Percentiles rank a stretch among this genome's conserved stretches.
These are phyloP conservation scores for Teinopalpus imperialis DNA, from an alignment of 2,888 invertebrate species.

Conservation along the genomic window DNA sequence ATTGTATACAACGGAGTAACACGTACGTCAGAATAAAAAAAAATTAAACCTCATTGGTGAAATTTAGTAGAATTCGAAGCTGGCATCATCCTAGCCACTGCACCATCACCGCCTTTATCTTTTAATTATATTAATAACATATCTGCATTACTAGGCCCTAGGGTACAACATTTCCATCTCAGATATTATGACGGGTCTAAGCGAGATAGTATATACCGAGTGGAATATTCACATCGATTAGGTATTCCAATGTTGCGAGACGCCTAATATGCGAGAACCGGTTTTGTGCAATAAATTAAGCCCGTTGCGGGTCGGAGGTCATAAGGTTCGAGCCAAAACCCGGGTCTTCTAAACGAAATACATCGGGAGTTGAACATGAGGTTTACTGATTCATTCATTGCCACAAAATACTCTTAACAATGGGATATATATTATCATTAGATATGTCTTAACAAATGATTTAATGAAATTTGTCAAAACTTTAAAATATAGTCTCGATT, in stretches of 20 bases:
- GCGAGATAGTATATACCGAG: conserved; percentile 17
- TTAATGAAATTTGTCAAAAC: no score
- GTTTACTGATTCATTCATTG: no score
- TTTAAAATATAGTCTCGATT: no score
- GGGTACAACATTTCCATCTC: background rate
- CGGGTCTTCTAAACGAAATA: conserved; percentile 20
- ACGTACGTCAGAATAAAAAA: no score
- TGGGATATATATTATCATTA: no score
- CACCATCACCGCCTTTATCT: no score
- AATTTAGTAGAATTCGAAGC: no score
- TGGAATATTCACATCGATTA: conserved; percentile 35
- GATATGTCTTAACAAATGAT: no score
- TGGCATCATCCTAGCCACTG: no score
- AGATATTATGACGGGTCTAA: conserved; percentile 11
- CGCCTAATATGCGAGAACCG: conserved; percentile 48
- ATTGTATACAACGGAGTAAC: no score
- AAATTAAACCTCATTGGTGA: no score
- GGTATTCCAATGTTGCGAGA: conserved; percentile 33
- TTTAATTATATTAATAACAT: conserved; percentile 8
- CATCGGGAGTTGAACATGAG: background rate
- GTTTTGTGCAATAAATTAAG: conserved; percentile 53
- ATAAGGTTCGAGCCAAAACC: conserved; percentile 39
- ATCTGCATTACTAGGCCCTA: background rate
- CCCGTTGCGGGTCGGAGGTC: conserved; percentile 51
- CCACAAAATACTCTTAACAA: no score